phyloP scores from a whole-genome alignment of 2,113 vertebrate species.

The Dinomys branickii region DNA sequence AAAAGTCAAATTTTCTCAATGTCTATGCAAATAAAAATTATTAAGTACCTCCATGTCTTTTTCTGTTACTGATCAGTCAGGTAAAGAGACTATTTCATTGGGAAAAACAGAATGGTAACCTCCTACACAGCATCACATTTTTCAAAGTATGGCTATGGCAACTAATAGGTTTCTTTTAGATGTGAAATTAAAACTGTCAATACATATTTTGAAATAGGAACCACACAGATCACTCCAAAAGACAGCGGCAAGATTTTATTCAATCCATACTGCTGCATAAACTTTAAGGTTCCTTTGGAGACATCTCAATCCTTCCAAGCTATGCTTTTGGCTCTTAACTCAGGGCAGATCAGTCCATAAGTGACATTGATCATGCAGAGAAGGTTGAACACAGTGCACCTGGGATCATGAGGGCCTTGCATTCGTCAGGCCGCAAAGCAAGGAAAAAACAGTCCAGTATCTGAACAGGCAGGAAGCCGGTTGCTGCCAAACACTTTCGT shows the following conservation, averaged over 20 bases:
- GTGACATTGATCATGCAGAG: background rate
- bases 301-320: background rate
- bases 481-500: background rate
- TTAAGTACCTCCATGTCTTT: background rate
- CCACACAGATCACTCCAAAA: background rate
- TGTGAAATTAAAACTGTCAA: background rate
- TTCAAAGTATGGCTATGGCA: conserved; percentile 8
- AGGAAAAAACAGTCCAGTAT: background rate
- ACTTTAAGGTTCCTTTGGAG: background rate
- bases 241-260: background rate
- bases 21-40: background rate
- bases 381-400: background rate
- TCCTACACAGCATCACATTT: conserved; percentile 14
- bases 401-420: background rate
- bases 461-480: background rate
- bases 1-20: background rate
- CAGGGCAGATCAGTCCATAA: background rate
- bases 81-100: conserved; percentile 34
- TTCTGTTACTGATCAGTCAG: background rate
- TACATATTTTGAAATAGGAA: background rate
- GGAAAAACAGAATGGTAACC: background rate
- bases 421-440: background rate
- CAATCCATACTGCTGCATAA: background rate
- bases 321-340: background rate
- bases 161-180: conserved; percentile 41